These are phyloP conservation scores for Dimorphilus gyrociliatus DNA, from an alignment of 2,888 invertebrate species.

Conservation along the genomic window DNA sequence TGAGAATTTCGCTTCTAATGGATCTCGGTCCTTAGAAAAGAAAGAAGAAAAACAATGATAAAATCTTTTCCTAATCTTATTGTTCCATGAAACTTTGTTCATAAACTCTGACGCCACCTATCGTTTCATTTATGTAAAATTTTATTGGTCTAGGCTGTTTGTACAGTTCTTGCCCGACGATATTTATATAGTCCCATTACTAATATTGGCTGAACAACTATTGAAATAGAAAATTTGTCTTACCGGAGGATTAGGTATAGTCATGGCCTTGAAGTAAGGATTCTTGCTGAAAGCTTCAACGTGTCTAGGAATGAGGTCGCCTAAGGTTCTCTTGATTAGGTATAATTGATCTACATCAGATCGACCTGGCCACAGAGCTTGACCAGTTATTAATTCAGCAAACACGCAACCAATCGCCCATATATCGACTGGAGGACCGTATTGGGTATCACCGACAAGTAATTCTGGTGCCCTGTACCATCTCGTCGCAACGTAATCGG, in stretches of 20 bases:
- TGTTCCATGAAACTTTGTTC: too few relatives aligned
- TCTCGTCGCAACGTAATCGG: conserved; percentile 95
- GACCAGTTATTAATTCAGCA: conserved; percentile 40
- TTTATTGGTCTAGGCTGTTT: too few relatives aligned
- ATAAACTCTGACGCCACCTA: too few relatives aligned
- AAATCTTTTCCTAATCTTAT: too few relatives aligned
- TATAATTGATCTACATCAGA: conserved; percentile 96
- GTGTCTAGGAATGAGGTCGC: conserved; percentile 75
- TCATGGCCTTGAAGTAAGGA: conserved; percentile 80
- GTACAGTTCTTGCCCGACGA: too few relatives aligned
- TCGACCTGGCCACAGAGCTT: conserved; percentile 73
- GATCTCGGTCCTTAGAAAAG: too few relatives aligned
- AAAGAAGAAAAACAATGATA: too few relatives aligned
- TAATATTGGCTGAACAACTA: too few relatives aligned
- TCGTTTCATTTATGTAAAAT: too few relatives aligned
- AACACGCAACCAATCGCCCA: conserved; percentile 74
- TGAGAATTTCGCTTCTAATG: conserved; percentile 70
- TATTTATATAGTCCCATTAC: too few relatives aligned
- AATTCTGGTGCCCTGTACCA: conserved; percentile 97
- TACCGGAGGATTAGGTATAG: conserved; percentile 66
- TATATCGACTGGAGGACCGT: conserved; percentile 68
- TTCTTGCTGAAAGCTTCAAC: conserved; percentile 90
- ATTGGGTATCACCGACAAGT: conserved; percentile 76
- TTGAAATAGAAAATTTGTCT: too few relatives aligned
- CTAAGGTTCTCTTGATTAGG: conserved; percentile 79